phyloP scores from a whole-genome alignment of 2,888 invertebrate species.

The Gnatocerus cornutus region DNA sequence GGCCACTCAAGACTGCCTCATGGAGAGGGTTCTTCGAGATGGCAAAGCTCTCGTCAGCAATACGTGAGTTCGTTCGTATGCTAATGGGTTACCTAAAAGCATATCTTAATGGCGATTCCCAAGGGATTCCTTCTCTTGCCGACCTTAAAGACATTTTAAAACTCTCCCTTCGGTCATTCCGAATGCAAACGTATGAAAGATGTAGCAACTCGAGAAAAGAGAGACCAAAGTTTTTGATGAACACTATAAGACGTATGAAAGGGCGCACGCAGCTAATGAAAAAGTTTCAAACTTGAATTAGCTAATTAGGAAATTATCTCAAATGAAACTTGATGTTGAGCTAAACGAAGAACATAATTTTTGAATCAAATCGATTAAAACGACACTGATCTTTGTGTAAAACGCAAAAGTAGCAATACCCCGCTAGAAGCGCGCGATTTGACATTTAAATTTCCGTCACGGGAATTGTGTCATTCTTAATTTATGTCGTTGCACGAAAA shows the following conservation, averaged over 20 bases:
- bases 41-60: slow-evolving; percentile 46
- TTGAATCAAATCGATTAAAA: slow-evolving; percentile 2
- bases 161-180: slow-evolving; percentile 48
- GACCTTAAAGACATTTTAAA: slow-evolving; percentile 48
- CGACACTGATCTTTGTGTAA: too few relatives aligned
- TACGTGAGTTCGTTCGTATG: slow-evolving; percentile 49
- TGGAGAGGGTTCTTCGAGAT: slow-evolving; percentile 39
- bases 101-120: slow-evolving; percentile 47
- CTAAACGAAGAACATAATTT: too few relatives aligned
- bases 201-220: slow-evolving; percentile 22
- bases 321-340: too few relatives aligned
- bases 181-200: slow-evolving; percentile 49
- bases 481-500: slow-evolving; percentile 30
- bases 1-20: slow-evolving; percentile 45
- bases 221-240: slow-evolving; percentile 20
- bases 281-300: slow-evolving; percentile 19
- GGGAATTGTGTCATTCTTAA: slow-evolving; percentile 13
- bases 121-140: slow-evolving; percentile 40
- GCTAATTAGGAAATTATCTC: too few relatives aligned
- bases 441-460: slow-evolving; percentile 36
- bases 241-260: background rate
- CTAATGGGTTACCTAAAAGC: slow-evolving; percentile 49
- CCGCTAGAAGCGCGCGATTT: slow-evolving; percentile 8
- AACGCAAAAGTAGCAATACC: too few relatives aligned
- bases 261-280: slow-evolving; percentile 27